Evolutionary conservation across 2,888 invertebrate species (phyloP).

Genomic region (Embidobia sp.): DNA sequence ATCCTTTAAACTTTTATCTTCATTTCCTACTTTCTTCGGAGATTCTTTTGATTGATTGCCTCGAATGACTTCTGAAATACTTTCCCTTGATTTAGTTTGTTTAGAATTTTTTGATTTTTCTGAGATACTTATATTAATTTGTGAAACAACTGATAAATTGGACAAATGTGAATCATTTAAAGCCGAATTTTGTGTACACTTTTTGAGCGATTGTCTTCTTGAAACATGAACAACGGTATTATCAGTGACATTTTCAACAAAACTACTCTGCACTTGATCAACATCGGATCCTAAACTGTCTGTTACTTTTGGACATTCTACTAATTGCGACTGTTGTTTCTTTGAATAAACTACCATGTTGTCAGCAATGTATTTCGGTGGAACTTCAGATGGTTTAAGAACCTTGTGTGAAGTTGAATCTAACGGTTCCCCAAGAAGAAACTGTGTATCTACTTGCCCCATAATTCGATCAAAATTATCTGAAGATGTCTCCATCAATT

Average conservation of each 20-base stretch:
- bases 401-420: neutral
- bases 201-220: neutral
- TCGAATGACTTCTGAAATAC: no score
- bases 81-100: neutral
- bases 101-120: constrained; percentile 2
- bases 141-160: constrained; percentile 6
- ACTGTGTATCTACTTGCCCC: constrained; percentile 40
- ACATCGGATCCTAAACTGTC: constrained; percentile 28
- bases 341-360: neutral
- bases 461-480: constrained; percentile 41
- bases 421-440: constrained; percentile 19
- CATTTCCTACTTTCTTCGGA: no score
- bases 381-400: neutral
- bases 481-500: neutral
- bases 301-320: neutral
- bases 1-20: no score
- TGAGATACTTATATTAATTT: constrained; percentile 1
- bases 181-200: neutral
- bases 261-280: constrained; percentile 38
- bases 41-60: no score
- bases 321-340: neutral
- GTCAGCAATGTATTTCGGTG: no score
- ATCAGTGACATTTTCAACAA: constrained; percentile 3
- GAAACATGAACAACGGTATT: constrained; percentile 30
- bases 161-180: neutral